Evolutionary conservation across 2,797 vertebrate genomes (phyloP), one percentile per base, ranked within the genome.

Genomic region (Peromyscus aztecus): DNA sequence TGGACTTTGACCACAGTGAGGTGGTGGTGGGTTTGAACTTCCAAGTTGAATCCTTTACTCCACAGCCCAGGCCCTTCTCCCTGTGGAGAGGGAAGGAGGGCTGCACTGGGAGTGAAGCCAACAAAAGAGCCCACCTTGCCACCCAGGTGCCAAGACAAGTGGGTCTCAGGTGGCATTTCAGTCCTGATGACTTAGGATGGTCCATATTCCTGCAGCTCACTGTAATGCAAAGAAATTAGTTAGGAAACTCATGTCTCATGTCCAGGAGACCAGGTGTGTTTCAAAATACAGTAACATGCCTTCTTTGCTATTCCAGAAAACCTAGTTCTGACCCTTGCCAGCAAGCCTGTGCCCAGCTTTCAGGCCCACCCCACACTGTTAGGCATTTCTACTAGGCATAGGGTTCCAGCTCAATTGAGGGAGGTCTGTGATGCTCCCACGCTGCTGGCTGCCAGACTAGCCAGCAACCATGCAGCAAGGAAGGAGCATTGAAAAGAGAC

Each of bases 401-500:
- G 24, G 52, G 80, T 87, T 91, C 77, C 90, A 27, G 27, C 97
- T 87, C 82, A 55, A 80, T 55, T 19, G 93, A 63, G 83, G 57
- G 93, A 89, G 89, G 49, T 43, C 85, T 27, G 24, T 7, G 4
- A 34, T 6, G 19, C 65, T 90, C 31, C 27, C 17, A 37, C 34
- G 13, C 59, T 76, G 24, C 89, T 6, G 6, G 46, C 76, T 91
- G 75, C 91, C 1, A 0, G 63, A 71, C n/a, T 65, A 96, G 94
- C 94, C 65, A 3, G 65, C 34, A 40, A 80, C 90, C 65, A 0
- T 67, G 78, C 65, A 63, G 85, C n/a, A 85, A 82, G 85, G 92
- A 97, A 96, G 93, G 90, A 96, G 73, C 49, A 4, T 77, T 76
- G 84, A 83, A 90, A 85, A 97, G 92, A 84, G 92, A 67, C 43